Conservation (phyloP, 2,888 invertebrate species). For the Rhorus exstirpatorius region DNA sequence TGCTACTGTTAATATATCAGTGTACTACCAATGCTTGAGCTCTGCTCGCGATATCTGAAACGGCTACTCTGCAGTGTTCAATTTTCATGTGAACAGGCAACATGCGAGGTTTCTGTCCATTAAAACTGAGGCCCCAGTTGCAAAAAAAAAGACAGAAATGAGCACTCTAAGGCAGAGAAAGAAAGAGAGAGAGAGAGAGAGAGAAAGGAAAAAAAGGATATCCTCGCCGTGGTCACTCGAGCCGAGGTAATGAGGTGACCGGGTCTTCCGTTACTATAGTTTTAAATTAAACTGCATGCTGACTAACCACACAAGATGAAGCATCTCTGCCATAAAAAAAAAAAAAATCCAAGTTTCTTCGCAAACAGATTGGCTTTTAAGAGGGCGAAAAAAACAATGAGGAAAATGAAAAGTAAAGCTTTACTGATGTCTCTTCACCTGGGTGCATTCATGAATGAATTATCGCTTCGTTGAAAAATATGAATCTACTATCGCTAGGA, state of each 20-base stretch:
- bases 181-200: constrained; percentile 19
- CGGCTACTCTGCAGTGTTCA: constrained; percentile 14
- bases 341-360: not conserved
- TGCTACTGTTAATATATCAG: not conserved
- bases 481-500: not conserved
- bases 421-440: not conserved
- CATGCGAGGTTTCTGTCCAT: constrained; percentile 54
- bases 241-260: constrained; percentile 57
- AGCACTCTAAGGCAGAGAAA: not conserved
- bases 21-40: constrained; percentile 21
- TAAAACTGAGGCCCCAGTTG: constrained; percentile 23
- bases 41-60: constrained; percentile 30
- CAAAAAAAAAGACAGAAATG: constrained; percentile 1
- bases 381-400: not conserved
- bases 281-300: constrained; percentile 52
- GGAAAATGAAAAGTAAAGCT: not conserved
- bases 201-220: constrained; percentile 11
- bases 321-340: not conserved
- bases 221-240: constrained; percentile 48
- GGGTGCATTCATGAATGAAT: not conserved
- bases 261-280: constrained; percentile 47
- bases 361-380: not conserved
- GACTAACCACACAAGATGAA: not conserved
- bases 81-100: constrained; percentile 33
- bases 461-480: not conserved